Base-by-base conservation (phyloP, 2,797 vertebrate genomes). In the Hypotaenidia philippensis region DNA sequence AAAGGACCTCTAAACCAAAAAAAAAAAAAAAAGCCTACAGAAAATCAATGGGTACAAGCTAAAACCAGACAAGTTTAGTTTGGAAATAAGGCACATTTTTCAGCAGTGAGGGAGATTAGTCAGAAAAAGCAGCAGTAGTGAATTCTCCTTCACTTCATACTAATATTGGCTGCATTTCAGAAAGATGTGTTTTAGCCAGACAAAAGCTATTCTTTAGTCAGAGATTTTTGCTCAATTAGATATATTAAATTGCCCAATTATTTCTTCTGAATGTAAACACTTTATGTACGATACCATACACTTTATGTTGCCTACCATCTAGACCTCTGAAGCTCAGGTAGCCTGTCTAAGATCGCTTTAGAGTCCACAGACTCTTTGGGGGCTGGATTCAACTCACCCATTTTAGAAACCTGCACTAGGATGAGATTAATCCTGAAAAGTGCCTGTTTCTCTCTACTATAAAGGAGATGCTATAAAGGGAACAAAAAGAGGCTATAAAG, bases 21-120 rank as follows among this genome's bases (percentile, higher is more conserved):
- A 9, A 74, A 92, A 41, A 93, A 77, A 64, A 5, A 93, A 77
- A 64, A 5, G 10, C 21, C 29, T 71, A 45, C 76, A 69, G 27
- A 82, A 86, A 92, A 82, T 81, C 65, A 91, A 8, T 75, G 47
- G 17, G 26, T 81, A 64, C 64, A 86, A 71, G 75, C 53, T 94
- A 83, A 92, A 94, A 94, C 36, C 72, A 80, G 89, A 78, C 14
- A 80, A 85, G 68, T 89, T 96, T 85, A 80, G 76, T 68, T 95
- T 94, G 91, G 89, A 94, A 93, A 92, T 68, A 75, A 64, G 57
- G n/a, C 57, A 88, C 72, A 91, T 96, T 93, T 89, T 95, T 94
- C 75, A 94, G 25, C 82, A 89, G 29, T 87, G 85, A 92, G 57
- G 22, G 76, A 85, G 57, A 80, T 77, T 53, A 83, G 31, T 87